These are phyloP conservation scores for Octonoba sinensis DNA, from an alignment of 2,888 invertebrate species.

Conservation along the genomic window DNA sequence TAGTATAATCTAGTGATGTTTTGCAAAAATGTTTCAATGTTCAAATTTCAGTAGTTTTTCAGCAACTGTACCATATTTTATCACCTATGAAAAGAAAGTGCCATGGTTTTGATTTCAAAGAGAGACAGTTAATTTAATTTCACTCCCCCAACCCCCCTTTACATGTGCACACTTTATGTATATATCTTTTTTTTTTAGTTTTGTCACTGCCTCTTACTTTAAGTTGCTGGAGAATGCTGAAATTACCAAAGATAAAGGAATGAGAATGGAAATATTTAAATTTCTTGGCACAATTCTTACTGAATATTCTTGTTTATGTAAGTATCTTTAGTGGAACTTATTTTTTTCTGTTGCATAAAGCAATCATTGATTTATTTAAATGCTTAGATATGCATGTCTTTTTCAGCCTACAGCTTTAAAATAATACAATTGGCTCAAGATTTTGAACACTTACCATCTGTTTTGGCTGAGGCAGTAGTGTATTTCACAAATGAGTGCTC, in stretches of 20 bases:
- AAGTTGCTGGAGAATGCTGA: slow-evolving; percentile 74
- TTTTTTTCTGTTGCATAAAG: not conserved
- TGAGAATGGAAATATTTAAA: slow-evolving; percentile 81
- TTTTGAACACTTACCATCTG: slow-evolving; percentile 80
- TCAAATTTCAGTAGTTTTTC: too few species aligned
- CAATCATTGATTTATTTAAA: not conserved
- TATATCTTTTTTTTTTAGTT: slow-evolving; percentile 71
- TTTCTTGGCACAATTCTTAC: slow-evolving; percentile 85
- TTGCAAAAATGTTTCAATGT: too few species aligned
- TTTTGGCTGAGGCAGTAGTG: slow-evolving; percentile 80
- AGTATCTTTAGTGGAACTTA: not conserved
- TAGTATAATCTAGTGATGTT: too few species aligned
- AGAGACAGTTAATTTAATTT: too few species aligned
- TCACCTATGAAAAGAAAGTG: too few species aligned
- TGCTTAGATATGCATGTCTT: not conserved
- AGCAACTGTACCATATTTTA: too few species aligned
- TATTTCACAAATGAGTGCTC: slow-evolving; percentile 79
- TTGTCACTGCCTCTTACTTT: slow-evolving; percentile 82
- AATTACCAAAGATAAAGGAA: slow-evolving; percentile 75
- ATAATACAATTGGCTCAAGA: slow-evolving; percentile 80
- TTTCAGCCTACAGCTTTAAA: slow-evolving; percentile 70
- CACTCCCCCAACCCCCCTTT: too few species aligned
- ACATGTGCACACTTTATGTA: not conserved
- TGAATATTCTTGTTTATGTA: slow-evolving; percentile 74
- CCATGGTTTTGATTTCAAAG: too few species aligned